Conservation (phyloP, 1,140 invertebrate species). For the Bombus impatiens region DNA sequence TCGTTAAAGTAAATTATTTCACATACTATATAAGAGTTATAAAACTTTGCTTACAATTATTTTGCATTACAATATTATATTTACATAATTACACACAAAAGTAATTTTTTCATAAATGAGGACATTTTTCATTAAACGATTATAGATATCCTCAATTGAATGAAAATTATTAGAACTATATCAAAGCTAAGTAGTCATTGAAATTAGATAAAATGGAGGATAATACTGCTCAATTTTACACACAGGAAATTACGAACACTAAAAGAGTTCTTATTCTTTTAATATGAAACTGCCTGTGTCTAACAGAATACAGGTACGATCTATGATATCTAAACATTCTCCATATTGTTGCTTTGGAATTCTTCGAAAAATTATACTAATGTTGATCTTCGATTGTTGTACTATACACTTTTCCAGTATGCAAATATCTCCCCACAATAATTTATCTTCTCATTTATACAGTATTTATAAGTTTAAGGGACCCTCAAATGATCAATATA, state of each 20-base stretch:
- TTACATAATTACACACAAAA: constrained; percentile 46
- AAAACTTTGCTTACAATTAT: constrained; percentile 42
- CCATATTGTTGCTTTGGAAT: neutral
- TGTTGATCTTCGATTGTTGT: constrained; percentile 57
- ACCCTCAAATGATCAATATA: too few relatives aligned
- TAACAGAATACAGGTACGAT: constrained; percentile 51
- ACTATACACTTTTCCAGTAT: constrained; percentile 24
- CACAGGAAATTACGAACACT: neutral
- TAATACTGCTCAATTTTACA: constrained; percentile 42
- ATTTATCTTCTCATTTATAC: constrained; percentile 52
- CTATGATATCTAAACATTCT: constrained; percentile 16
- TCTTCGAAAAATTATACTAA: constrained; percentile 41
- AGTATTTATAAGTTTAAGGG: constrained; percentile 58
- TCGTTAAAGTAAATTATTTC: constrained; percentile 40
- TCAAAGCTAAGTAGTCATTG: constrained; percentile 9
- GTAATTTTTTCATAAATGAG: constrained; percentile 18
- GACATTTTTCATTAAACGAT: constrained; percentile 16
- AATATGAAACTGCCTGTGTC: neutral
- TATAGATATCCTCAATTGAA: neutral
- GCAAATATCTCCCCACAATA: constrained; percentile 31
- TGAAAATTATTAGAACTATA: constrained; percentile 1
- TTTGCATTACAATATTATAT: constrained; percentile 45
- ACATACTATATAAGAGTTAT: constrained; percentile 54
- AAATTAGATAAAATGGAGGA: constrained; percentile 36
- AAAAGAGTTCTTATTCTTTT: constrained; percentile 46